These are phyloP conservation scores for Synergus umbraculus DNA, from an alignment of 2,888 invertebrate genomes.

Conservation along the genomic window DNA sequence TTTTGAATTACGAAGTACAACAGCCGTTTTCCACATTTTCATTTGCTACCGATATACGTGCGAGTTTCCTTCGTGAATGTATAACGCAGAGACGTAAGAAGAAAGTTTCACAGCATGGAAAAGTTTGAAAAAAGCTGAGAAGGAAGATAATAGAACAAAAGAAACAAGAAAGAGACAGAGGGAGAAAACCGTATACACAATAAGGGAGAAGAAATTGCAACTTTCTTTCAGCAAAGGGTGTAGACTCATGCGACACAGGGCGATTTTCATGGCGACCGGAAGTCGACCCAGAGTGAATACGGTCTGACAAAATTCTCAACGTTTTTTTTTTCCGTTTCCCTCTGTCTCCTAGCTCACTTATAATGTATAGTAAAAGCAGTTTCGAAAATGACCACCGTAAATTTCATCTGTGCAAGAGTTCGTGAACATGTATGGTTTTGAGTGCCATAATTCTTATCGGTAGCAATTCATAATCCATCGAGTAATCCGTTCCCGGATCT, in stretches of 20 bases:
- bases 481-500: constrained; percentile 40
- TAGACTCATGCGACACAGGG: neutral
- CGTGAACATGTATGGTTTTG: constrained; percentile 46
- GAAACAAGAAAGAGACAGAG: neutral
- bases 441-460: constrained; percentile 56
- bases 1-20: too few relatives aligned
- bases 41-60: too few relatives aligned
- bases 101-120: too few relatives aligned
- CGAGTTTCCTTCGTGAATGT: too few relatives aligned
- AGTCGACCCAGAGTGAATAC: neutral
- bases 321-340: neutral
- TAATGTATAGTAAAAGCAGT: neutral
- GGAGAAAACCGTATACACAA: neutral
- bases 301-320: neutral
- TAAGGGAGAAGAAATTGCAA: neutral
- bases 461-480: constrained; percentile 60
- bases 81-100: too few relatives aligned
- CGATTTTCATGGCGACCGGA: neutral
- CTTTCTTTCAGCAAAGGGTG: neutral
- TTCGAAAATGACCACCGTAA: constrained; percentile 45
- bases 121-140: neutral
- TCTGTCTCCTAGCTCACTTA: neutral
- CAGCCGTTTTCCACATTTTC: too few relatives aligned
- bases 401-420: constrained; percentile 47
- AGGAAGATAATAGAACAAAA: neutral